These are phyloP conservation scores for Micoletzkya japonica DNA, from an alignment of 2,888 invertebrate species.

Conservation along the genomic window DNA sequence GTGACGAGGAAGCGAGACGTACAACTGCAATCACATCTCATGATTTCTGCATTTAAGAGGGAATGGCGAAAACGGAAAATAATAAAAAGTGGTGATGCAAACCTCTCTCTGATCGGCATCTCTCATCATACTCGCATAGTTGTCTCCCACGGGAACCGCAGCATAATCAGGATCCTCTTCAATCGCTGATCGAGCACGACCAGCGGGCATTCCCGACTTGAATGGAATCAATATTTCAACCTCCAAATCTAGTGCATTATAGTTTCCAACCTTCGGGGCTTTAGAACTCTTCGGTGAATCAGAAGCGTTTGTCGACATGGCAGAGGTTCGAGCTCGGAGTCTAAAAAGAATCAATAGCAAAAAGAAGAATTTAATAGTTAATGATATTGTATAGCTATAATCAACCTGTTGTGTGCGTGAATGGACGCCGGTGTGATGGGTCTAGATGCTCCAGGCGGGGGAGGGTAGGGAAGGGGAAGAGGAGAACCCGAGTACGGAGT, in stretches of 20 bases:
- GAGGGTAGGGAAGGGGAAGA: conserved; percentile 35
- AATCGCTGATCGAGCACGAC: conserved; percentile 1
- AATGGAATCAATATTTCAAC: not conserved
- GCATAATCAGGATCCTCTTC: conserved; percentile 26
- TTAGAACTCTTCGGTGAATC: conserved; percentile 10
- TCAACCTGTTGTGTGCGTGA: conserved; percentile 8
- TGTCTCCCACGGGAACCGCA: conserved; percentile 11
- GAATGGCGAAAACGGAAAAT: not conserved
- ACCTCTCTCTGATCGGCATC: conserved; percentile 11
- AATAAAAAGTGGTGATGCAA: not conserved
- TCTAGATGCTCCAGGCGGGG: conserved; percentile 26
- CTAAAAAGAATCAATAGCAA: too few species aligned
- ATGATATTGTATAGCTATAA: too few species aligned
- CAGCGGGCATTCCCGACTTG: not conserved
- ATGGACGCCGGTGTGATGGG: conserved; percentile 25
- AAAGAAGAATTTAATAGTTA: too few species aligned
- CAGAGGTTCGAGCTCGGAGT: conserved; percentile 13
- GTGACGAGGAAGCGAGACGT: conserved; percentile 13
- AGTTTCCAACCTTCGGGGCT: not conserved
- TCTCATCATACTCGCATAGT: conserved; percentile 10
- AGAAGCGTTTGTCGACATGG: conserved; percentile 13
- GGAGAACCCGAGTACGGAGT: conserved; percentile 57
- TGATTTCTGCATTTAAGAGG: conserved; percentile 6
- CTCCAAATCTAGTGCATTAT: not conserved
- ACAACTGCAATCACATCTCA: conserved; percentile 14